A percentile compares a stretch with the other conserved stretches of the same genome.
phyloP scores from a whole-genome alignment of 2,888 invertebrate species.

The Phortica magna region DNA sequence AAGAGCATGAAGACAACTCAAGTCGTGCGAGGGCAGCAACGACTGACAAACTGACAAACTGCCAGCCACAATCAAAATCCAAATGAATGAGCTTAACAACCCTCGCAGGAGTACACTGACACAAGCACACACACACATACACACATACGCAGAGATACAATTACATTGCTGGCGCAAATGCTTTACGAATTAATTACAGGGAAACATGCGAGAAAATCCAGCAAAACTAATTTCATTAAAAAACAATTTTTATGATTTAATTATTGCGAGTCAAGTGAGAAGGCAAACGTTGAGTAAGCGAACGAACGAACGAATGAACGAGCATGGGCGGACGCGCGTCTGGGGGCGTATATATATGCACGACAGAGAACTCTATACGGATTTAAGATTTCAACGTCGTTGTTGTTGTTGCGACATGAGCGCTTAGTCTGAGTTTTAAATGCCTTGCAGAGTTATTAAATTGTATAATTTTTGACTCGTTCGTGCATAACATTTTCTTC shows the following conservation, averaged over 20 bases:
- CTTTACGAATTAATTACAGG: conserved; percentile 53
- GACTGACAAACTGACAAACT: conserved; percentile 41
- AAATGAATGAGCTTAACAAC: conserved; percentile 22
- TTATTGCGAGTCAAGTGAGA: conserved; percentile 49
- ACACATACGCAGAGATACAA: background rate
- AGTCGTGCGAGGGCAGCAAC: background rate
- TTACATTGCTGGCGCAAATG: background rate
- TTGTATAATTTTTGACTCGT: conserved; percentile 3
- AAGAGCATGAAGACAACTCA: background rate
- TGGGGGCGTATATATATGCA: background rate
- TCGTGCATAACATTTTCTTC: background rate
- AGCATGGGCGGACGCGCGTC: background rate
- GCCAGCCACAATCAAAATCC: conserved; percentile 35
- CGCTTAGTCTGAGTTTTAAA: background rate
- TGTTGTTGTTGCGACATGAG: too few species aligned
- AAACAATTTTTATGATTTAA: conserved; percentile 65
- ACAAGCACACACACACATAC: background rate
- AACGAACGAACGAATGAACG: background rate
- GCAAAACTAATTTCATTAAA: conserved; percentile 62
- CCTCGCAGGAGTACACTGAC: background rate
- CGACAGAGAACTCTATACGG: background rate
- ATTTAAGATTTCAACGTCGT: background rate
- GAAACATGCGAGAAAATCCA: conserved; percentile 49
- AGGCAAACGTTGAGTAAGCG: background rate
- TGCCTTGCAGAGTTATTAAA: conserved; percentile 14